Percentiles rank a stretch among this genome's conserved stretches.
phyloP scores from a whole-genome alignment of 2,888 invertebrate genomes.

The Aquatica leii region DNA sequence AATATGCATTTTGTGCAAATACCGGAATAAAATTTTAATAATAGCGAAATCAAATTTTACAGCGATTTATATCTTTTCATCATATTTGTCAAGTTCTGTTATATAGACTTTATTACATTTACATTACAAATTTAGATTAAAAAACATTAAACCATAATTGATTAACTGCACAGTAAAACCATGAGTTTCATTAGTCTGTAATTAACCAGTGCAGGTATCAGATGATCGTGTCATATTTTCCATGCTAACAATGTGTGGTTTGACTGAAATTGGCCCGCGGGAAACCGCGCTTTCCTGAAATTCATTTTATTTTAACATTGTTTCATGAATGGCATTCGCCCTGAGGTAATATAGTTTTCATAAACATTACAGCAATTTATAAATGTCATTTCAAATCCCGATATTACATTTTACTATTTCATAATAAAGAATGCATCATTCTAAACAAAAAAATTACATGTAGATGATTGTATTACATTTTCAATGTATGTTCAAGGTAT shows the following conservation, averaged over 20 bases:
- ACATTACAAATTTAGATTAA: slow-evolving; percentile 6
- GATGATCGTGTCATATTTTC: slow-evolving; percentile 30
- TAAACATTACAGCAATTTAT: slow-evolving; percentile 4
- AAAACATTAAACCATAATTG: slow-evolving; percentile 2
- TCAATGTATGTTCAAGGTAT: no score
- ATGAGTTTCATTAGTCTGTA: slow-evolving; percentile 23
- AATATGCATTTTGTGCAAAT: no score
- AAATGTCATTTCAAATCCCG: neutral
- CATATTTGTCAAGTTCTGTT: no score
- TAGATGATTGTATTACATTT: no score
- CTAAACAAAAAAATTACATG: no score
- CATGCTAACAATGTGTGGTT: slow-evolving; percentile 32
- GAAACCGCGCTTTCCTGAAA: slow-evolving; percentile 29
- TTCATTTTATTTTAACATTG: slow-evolving; percentile 30
- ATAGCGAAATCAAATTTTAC: no score
- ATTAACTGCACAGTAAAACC: slow-evolving; percentile 23
- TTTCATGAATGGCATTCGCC: slow-evolving; percentile 17
- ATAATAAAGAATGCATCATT: no score
- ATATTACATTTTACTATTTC: no score
- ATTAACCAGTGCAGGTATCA: slow-evolving; percentile 30
- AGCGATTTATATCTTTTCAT: no score
- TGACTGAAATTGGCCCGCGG: slow-evolving; percentile 32
- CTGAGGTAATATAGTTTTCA: slow-evolving; percentile 15
- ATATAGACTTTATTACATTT: neutral
- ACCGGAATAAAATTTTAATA: no score